A percentile compares a stretch with the other conserved stretches of the same genome.
Conservation (phyloP, 2,797 vertebrate species). For the Syndactyla subalaris region DNA sequence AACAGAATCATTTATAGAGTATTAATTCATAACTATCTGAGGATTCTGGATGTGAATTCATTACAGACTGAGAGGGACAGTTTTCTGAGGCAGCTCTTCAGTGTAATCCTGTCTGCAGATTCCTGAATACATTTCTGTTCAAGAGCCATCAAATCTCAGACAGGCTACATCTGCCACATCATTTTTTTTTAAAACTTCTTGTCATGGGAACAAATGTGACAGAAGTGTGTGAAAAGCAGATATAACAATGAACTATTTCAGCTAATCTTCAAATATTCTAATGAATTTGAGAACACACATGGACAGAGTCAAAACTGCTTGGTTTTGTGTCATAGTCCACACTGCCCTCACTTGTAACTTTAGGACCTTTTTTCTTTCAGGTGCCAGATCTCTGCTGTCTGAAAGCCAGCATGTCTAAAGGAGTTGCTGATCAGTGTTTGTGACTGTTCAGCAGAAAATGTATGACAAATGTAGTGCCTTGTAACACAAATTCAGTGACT, state of each 20-base stretch:
- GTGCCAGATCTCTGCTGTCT: background rate
- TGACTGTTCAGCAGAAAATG: background rate
- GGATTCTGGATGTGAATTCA: background rate
- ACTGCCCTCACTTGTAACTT: background rate
- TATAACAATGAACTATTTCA: background rate
- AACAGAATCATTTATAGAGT: background rate
- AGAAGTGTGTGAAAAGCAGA: background rate
- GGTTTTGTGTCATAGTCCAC: background rate
- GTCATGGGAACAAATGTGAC: slow-evolving; percentile 8
- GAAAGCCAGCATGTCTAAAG: background rate
- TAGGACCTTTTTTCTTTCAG: background rate
- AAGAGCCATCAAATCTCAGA: slow-evolving; percentile 29
- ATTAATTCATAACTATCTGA: background rate
- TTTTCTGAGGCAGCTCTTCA: slow-evolving; percentile 18
- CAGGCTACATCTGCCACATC: slow-evolving; percentile 40
- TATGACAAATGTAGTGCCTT: background rate
- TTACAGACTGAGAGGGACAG: background rate
- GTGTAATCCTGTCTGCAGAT: background rate
- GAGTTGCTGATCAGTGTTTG: background rate
- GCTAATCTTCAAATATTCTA: background rate
- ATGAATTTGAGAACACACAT: background rate
- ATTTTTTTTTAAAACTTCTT: background rate
- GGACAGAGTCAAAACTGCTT: background rate
- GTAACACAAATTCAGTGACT: background rate
- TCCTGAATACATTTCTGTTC: background rate